Base-by-base conservation (phyloP, 1,140 invertebrate species). In the Araneus ventricosus region DNA sequence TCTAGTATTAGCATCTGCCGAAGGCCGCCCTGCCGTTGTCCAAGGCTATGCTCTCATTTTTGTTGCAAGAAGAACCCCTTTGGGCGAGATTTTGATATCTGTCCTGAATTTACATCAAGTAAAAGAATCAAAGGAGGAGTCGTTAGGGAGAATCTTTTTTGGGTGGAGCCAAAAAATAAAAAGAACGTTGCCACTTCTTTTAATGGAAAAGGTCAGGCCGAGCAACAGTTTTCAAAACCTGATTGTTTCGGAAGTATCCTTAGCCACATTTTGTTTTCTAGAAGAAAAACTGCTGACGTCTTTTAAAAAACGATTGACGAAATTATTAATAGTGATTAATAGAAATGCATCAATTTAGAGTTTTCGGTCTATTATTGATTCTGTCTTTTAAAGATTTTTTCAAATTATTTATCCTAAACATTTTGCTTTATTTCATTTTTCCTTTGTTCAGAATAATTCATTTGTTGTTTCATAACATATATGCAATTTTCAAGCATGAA, bases 21-120 rank as follows among this genome's bases (percentile, higher is more conserved):
- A 75, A 75, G 70, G 70, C 27, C 63, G 24, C 6, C 8, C 30
- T 67, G 34, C 70, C 34, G 20, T 37, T 75, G 30, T 75, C 20
- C 70, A 75, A 75, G 70, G 70, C 27, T 30, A 20, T 75, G 70
- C 70, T 75, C 70, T 75, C 30, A 75, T 75, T 75, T 75, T 75
- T 20, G 20, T 4, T 37, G 70, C 30, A 34, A 6, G 27, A 75
- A 75, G 70, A 75, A 37, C 30, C 70, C 24, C 20, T 34, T 34
- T 34, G 30, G 70, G 70, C 70, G 30, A 20, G 17, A 20, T 34
- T 34, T 75, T 34, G 30, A 75, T 34, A 20, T 20, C 17, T 34
- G 70, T 22, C 14, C 30, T 75, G 70, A 75, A 75, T 75, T 30
- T 34, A 1, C 70, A 37, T 75, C 17, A 75, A 22, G 2, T 20